Evolutionary conservation across 37 sponge, comb jelly and placozoan genomes (phyloP).

Genomic region (Ianthella basta): DNA sequence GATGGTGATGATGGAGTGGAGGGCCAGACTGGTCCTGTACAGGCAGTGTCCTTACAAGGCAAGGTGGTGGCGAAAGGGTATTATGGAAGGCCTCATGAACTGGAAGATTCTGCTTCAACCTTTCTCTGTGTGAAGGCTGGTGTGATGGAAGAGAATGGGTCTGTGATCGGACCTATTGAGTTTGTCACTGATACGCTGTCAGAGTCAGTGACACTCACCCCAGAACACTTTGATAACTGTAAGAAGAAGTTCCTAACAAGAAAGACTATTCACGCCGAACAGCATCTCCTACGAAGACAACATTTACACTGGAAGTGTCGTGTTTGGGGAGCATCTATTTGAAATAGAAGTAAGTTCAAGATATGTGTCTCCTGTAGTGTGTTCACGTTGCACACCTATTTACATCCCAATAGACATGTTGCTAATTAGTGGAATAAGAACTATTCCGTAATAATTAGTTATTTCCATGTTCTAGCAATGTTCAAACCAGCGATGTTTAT

Average conservation of each 20-base stretch:
- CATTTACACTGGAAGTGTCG: slow-evolving; percentile 13
- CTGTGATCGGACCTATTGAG: slow-evolving; percentile 2
- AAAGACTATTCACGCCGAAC: slow-evolving; percentile 3
- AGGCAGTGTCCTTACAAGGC: not conserved
- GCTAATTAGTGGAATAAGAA: too few relatives aligned
- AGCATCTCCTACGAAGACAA: not conserved
- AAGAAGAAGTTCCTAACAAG: slow-evolving; percentile 1
- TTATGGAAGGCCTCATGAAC: not conserved
- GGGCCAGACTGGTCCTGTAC: too few relatives aligned
- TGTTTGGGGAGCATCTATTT: not conserved
- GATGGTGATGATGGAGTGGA: too few relatives aligned
- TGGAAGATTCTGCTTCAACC: not conserved
- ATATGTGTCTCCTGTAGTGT: too few relatives aligned
- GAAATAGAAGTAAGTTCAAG: slow-evolving; percentile 25
- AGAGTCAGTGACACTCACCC: slow-evolving; percentile 20
- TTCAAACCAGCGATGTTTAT: too few relatives aligned
- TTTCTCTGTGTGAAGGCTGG: slow-evolving; percentile 18
- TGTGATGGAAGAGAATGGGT: not conserved
- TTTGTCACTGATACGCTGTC: slow-evolving; percentile 27
- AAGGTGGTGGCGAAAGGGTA: slow-evolving; percentile 8
- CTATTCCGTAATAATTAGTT: too few relatives aligned
- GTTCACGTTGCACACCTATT: too few relatives aligned
- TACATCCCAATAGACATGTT: too few relatives aligned
- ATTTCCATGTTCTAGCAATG: too few relatives aligned
- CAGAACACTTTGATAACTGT: not conserved